phyloP scores from a whole-genome alignment of 2,797 vertebrate species.

The Hozukius guyotensis region DNA sequence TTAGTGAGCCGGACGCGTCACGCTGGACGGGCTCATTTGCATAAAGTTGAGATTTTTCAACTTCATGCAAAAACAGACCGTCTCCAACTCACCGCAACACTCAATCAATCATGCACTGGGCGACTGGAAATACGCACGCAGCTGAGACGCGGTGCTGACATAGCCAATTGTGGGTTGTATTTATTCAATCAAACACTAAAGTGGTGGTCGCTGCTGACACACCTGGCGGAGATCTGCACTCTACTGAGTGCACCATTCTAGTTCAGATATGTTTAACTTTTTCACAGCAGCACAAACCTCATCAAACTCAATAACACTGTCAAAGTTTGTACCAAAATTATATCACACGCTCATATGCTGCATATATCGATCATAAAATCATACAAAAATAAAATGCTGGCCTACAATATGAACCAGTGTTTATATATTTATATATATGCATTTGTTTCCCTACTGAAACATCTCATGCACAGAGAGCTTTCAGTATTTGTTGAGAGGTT shows the following conservation, averaged over 20 bases:
- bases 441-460: constrained; percentile 60
- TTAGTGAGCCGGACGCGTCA: neutral
- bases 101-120: neutral
- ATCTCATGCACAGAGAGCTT: constrained; percentile 80
- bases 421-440: constrained; percentile 28
- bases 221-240: neutral
- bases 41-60: neutral
- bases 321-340: constrained; percentile 59
- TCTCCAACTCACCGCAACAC: neutral
- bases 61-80: neutral
- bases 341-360: constrained; percentile 52
- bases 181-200: too few relatives aligned
- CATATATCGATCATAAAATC: constrained; percentile 69
- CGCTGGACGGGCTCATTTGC: neutral
- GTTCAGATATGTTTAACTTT: constrained; percentile 57
- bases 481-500: constrained; percentile 71
- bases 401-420: constrained; percentile 58
- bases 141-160: too few relatives aligned
- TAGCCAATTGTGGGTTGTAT: too few relatives aligned
- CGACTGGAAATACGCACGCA: neutral
- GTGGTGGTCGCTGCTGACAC: neutral
- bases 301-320: constrained; percentile 38
- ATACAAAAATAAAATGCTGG: constrained; percentile 66
- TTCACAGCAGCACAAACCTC: constrained; percentile 31
- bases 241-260: neutral